Percentiles rank a stretch among this genome's conserved stretches.
phyloP scores from a whole-genome alignment of 2,888 invertebrate genomes.

The Tubiluchus corallicola region DNA sequence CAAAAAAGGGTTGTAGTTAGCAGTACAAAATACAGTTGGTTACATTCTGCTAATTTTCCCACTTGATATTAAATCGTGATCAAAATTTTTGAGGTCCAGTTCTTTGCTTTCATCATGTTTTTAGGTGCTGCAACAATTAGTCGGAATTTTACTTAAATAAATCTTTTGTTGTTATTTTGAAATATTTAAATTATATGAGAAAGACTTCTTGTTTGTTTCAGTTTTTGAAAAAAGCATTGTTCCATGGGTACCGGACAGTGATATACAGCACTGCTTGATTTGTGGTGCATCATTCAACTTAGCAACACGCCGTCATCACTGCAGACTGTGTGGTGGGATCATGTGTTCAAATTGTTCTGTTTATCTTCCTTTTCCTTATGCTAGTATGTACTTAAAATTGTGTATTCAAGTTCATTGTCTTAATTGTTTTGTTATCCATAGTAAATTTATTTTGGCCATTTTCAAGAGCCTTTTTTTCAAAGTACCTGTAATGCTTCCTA shows the following conservation, averaged over 20 bases:
- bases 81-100: too few species aligned
- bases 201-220: slow-evolving; percentile 19
- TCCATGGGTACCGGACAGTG: slow-evolving; percentile 79
- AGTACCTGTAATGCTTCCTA: too few species aligned
- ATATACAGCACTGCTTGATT: slow-evolving; percentile 69
- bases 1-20: not conserved
- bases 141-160: too few species aligned
- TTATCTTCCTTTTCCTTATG: slow-evolving; percentile 57
- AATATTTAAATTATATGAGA: slow-evolving; percentile 2
- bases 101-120: too few species aligned
- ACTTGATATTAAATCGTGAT: not conserved
- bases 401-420: too few species aligned
- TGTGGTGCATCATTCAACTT: slow-evolving; percentile 69
- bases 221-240: slow-evolving; percentile 49
- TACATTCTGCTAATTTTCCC: not conserved
- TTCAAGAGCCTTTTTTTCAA: too few species aligned
- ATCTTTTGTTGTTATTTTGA: too few species aligned
- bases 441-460: too few species aligned
- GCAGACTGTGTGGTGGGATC: slow-evolving; percentile 71
- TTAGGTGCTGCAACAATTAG: too few species aligned
- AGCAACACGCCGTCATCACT: slow-evolving; percentile 80
- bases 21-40: not conserved
- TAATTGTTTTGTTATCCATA: too few species aligned
- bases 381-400: too few species aligned
- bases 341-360: slow-evolving; percentile 79